A percentile compares a stretch with the other conserved stretches of the same genome.
Evolutionary conservation across 2,113 vertebrate species (phyloP).

Genomic region (Ailurus styani): DNA sequence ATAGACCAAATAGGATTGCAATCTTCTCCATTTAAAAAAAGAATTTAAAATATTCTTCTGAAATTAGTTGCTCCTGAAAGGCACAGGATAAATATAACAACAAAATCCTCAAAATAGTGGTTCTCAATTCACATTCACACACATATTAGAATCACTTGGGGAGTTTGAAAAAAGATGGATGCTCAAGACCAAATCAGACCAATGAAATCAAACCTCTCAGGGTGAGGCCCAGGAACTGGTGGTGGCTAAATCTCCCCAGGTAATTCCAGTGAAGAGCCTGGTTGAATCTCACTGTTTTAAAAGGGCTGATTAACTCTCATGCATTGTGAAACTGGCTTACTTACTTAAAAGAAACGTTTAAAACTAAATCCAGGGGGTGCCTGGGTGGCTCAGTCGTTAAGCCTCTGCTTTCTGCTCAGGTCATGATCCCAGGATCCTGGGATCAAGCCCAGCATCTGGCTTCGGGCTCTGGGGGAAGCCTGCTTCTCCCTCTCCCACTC

Average conservation of each 20-base stretch:
- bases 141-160: neutral
- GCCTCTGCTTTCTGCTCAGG: too few species aligned
- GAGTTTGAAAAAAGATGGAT: neutral
- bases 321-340: neutral
- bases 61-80: neutral
- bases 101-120: neutral
- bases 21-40: neutral
- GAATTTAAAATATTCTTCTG: neutral
- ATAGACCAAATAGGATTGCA: neutral
- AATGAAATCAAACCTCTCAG: neutral
- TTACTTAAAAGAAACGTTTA: conserved; percentile 2
- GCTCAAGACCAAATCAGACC: neutral
- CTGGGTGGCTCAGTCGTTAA: too few species aligned
- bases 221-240: neutral
- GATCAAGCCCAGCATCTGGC: too few species aligned
- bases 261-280: neutral
- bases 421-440: too few species aligned
- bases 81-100: neutral
- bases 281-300: neutral
- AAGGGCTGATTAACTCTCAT: neutral
- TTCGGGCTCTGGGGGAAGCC: too few species aligned
- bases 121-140: neutral
- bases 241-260: neutral
- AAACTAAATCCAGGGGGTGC: neutral
- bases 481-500: too few species aligned